Base-by-base conservation (phyloP, 2,888 invertebrate species). In the Leptothorax acervorum region DNA sequence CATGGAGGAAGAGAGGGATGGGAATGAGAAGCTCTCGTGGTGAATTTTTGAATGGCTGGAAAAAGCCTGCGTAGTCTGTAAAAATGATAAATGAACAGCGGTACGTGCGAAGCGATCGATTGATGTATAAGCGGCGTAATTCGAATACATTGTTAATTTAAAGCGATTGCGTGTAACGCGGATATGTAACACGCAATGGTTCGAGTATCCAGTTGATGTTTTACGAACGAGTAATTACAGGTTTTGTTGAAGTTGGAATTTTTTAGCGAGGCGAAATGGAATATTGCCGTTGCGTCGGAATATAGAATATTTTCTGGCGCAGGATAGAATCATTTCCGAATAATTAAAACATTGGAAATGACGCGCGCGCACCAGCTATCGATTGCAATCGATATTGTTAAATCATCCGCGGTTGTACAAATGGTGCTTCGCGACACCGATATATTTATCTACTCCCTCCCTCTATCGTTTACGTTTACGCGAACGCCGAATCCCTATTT, bases 1-100 rank as follows among this genome's bases (percentile, higher is more conserved):
- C 35, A 60, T 18, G 15, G 23, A 18, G 39, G 5, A 6, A 70
- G n/a, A 39, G 45, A 62, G n/a, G n/a, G 18, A 74, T 4, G n/a
- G 62, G 62, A 57, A 11, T 1, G 31, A 60, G 65, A 35, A 39
- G 57, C 81, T n/a, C 45, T 71, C 68, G 15, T 12, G 65, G 86
- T 88, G 65, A 87, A 90, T 90, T 89, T 90, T 90, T 86, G 55
- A 90, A 89, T 73, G 81, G 28, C 48, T 53, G 79, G 79, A 73
- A 73, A 81, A 73, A 81, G 79, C 65, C 39, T 31, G 74, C 31
- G 60, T 63, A 48, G 65, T 66, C 65, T n/a, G 82, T 79, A 82
- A 82, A 82, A 82, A 82, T 82, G 82, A 82, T 82, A 82, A 78
- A 82, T 82, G 82, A 70, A 81, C 79, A 81, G 23, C 23, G 79